Evolutionary conservation across 2,797 vertebrate genomes (phyloP).

Genomic region (Sebastes iracundus): DNA sequence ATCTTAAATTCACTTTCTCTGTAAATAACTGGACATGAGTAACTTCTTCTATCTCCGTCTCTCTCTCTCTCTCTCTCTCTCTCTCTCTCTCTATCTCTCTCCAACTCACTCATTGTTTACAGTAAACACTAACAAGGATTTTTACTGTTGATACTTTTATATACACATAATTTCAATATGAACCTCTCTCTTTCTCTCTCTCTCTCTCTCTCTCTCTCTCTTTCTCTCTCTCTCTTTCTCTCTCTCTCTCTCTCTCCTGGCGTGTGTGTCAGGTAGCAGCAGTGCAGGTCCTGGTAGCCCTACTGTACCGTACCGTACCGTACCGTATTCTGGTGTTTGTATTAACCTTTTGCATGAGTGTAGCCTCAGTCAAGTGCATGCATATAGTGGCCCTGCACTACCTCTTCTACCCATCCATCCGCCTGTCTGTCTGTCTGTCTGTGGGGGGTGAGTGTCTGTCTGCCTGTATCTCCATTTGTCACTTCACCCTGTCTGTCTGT

Average conservation of each 20-base stretch:
- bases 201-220: background rate
- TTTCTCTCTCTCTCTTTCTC: slow-evolving; percentile 45
- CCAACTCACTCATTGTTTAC: slow-evolving; percentile 93
- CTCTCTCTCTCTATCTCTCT: slow-evolving; percentile 47
- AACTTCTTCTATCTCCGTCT: slow-evolving; percentile 75
- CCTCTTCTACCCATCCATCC: slow-evolving; percentile 59
- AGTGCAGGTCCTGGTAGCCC: slow-evolving; percentile 79
- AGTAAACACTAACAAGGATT: slow-evolving; percentile 93
- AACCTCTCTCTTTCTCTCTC: slow-evolving; percentile 30
- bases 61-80: slow-evolving; percentile 12
- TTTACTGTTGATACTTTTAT: slow-evolving; percentile 97
- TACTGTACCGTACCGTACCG: slow-evolving; percentile 75
- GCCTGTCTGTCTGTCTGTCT: background rate
- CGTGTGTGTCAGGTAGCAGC: slow-evolving; percentile 72
- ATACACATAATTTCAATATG: slow-evolving; percentile 87
- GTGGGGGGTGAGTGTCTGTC: slow-evolving; percentile 17
- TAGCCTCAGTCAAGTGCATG: slow-evolving; percentile 80
- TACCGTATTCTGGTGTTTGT: slow-evolving; percentile 73
- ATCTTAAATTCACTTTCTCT: slow-evolving; percentile 61
- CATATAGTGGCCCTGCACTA: slow-evolving; percentile 75
- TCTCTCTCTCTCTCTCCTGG: slow-evolving; percentile 52
- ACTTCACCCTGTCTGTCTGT: background rate
- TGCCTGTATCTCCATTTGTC: slow-evolving; percentile 18
- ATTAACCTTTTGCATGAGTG: slow-evolving; percentile 79
- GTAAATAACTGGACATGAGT: slow-evolving; percentile 86